Conservation (phyloP, 1,140 invertebrate genomes). For the Plectrocnemia conspersa region DNA sequence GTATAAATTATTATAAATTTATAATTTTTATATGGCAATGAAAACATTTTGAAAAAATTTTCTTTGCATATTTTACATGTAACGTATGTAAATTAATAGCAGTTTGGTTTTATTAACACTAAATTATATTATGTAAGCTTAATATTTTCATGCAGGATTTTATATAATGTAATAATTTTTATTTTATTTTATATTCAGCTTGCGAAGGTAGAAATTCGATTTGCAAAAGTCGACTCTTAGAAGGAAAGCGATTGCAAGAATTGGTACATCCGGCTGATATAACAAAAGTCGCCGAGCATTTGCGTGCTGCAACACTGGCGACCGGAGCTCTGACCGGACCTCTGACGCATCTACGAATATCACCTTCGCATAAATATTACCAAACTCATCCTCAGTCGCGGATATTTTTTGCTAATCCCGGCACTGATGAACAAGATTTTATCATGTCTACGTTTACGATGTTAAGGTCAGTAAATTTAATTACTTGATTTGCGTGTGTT, state of each 20-base stretch:
- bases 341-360: conserved; percentile 72
- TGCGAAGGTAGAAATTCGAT: conserved; percentile 19
- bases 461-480: conserved; percentile 42
- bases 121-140: too few species aligned
- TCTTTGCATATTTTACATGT: too few species aligned
- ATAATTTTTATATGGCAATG: too few species aligned
- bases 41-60: too few species aligned
- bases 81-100: too few species aligned
- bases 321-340: conserved; percentile 60
- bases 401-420: conserved; percentile 68
- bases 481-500: not conserved
- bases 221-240: conserved; percentile 52
- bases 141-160: not conserved
- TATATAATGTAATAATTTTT: not conserved
- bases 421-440: conserved; percentile 71
- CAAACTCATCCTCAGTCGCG: conserved; percentile 85
- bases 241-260: conserved; percentile 68
- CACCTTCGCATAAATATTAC: conserved; percentile 60
- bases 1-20: too few species aligned
- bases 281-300: conserved; percentile 64
- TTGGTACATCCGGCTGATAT: conserved; percentile 74
- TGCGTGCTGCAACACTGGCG: conserved; percentile 65
- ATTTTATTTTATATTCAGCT: conserved; percentile 5
- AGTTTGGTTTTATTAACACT: too few species aligned
- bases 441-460: conserved; percentile 90